Evolutionary conservation across 1,140 invertebrate genomes (phyloP), one percentile per base, ranked within the genome.

Genomic region (Diachasmimorpha longicaudata): DNA sequence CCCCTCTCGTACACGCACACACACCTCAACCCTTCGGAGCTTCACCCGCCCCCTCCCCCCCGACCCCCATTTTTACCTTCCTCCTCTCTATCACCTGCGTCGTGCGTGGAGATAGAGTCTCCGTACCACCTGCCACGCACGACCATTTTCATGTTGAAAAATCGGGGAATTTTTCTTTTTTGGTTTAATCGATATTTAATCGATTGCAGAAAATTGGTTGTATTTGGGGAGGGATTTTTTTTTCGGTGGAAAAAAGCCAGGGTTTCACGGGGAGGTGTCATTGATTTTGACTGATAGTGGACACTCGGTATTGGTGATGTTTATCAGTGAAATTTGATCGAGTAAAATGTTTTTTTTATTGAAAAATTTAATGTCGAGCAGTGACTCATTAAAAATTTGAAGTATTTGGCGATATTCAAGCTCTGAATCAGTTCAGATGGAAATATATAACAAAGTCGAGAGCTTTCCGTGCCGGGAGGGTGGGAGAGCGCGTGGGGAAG

Each of bases 1-100:
- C 86, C 87, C 86, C 85, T 83, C 84, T 82, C 79, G 76, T 75
- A 76, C 78, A 79, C 83, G 79, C n/a, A n/a, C 75, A 55, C 68
- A 67, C 52, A 72, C 55, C 71, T 55, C 76, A 73, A 72, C 58
- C 76, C 70, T 70, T 63, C 66, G 21, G 58, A 58, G 36, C 46
- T 48, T n/a, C 19, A 70, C 46, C 19, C 42, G 37, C 46, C 58
- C 36, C 71, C 46, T 70, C 55, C 46, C 39, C 75, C 42, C 70
- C n/a, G 46, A 11, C 25, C 44, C 25, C 21, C 25, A 16, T 72
- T 48, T 58, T 55, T 72, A 52, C 52, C 70, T 72, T 31, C 48
- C 52, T 72, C 23, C 67, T 74, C 16, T 39, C 36, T 67, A 52
- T 58, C 21, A 66, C 31, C 70, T 55, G 58, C 58, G 58, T 63